A percentile compares a stretch with the other conserved stretches of the same genome.
phyloP scores from a whole-genome alignment of 2,797 vertebrate species.

The Falco naumanni region DNA sequence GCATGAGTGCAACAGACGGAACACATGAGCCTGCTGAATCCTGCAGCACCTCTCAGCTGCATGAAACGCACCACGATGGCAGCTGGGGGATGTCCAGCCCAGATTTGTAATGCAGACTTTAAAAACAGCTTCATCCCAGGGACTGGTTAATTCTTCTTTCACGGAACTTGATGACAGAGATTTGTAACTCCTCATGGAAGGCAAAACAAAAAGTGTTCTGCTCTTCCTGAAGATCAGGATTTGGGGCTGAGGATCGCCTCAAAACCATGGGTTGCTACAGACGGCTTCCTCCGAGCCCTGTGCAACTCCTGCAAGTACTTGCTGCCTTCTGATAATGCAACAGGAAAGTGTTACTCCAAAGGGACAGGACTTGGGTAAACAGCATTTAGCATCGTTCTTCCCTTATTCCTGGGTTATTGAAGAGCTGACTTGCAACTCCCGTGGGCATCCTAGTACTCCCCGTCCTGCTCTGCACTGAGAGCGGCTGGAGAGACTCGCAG shows the following conservation, averaged over 20 bases:
- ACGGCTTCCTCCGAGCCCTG: neutral
- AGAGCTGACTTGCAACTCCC: neutral
- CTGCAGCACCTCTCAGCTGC: neutral
- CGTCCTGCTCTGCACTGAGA: neutral
- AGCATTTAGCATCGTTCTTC: neutral
- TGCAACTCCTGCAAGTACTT: neutral
- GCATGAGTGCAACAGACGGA: fast-evolving
- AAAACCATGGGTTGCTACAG: neutral
- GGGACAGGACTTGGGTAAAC: neutral
- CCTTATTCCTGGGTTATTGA: neutral
- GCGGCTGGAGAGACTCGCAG: fast-evolving
- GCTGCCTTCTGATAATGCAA: neutral
- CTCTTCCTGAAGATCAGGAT: neutral
- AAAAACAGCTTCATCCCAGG: neutral
- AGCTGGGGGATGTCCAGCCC: neutral
- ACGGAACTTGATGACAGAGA: too few relatives aligned
- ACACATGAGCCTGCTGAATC: fast-evolving
- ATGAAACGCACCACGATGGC: fast-evolving
- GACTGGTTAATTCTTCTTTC: neutral
- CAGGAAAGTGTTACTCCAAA: neutral
- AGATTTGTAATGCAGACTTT: fast-evolving
- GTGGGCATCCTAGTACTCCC: fast-evolving
- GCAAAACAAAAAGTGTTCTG: neutral
- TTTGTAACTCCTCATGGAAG: neutral
- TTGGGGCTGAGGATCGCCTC: neutral